Base-by-base conservation (phyloP, 2,888 invertebrate genomes). In the Proisotoma minuta region DNA sequence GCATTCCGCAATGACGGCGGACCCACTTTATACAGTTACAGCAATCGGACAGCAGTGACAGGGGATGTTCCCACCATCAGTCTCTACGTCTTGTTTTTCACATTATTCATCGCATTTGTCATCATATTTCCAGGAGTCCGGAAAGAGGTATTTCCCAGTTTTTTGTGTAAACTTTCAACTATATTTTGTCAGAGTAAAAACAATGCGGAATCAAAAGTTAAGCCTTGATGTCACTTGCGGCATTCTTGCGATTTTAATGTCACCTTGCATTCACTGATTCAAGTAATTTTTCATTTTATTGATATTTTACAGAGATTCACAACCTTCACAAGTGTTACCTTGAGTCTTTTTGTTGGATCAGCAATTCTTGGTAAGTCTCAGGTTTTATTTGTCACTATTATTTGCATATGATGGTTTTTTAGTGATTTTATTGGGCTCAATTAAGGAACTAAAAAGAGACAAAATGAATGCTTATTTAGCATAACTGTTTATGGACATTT, bases 71-170 rank as follows among this genome's bases (percentile, higher is more conserved):
- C 89, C 40, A 85, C 91, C 75, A 87, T 94, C 74, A 88, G 90
- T 70, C 86, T 93, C 73, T 85, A 89, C 72, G 84, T 92, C 73
- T 85, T 93, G 66, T 94, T 96, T 78, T 85, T 87, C 77, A 95
- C 96, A 69, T 83, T 97, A 73, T 93, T 92, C 80, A 82, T 93
- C 75, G 96, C 96, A 71, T 97, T 98, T 81, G 85, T 96, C 76
- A 88, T 95, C 77, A 89, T 98, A 77, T 91, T 97, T 80, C 97
- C 97, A 57, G 98, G 98, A 70, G 89, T 93, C 76, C 84, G 93
- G 76, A 93, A 92, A 82, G 90, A 93, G 87, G 92, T 91, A 78
- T 82, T 79, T 71, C 8, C 4, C 18, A 20, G 4, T 43, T 43
- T 43, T 43, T 43, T 43, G 10, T 12, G 43, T 20, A 10, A 34